Evolutionary conservation across 2,888 invertebrate species (phyloP).

Genomic region (Caenorhabditis sulstoni): DNA sequence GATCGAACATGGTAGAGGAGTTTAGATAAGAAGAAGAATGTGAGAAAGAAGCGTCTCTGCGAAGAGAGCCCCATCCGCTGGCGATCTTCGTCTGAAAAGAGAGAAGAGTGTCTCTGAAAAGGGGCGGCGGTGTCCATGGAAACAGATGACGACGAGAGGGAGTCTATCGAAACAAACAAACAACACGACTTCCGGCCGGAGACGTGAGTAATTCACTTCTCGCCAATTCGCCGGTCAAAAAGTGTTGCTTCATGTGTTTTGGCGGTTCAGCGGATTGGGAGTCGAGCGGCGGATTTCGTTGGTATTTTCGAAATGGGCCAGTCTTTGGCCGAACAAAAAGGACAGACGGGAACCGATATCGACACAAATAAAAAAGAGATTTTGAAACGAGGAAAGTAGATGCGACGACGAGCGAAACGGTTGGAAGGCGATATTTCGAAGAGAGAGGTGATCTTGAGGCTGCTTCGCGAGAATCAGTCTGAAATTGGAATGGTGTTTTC

Average conservation of each 20-base stretch:
- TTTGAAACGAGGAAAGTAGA: background rate
- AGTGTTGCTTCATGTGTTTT: constrained; percentile 24
- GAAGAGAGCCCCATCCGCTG: constrained; percentile 15
- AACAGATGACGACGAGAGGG: constrained; percentile 1
- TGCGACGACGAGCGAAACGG: too few species aligned
- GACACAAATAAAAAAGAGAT: constrained; percentile 6
- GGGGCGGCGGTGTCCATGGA: constrained; percentile 23
- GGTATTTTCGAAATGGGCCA: constrained; percentile 28
- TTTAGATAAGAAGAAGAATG: background rate
- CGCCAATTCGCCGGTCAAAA: constrained; percentile 31
- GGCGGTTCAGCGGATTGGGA: constrained; percentile 14
- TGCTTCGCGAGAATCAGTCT: background rate
- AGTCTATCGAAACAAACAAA: background rate
- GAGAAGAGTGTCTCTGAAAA: constrained; percentile 21
- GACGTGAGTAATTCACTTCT: constrained; percentile 4
- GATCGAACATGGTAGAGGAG: background rate
- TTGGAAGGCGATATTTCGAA: background rate
- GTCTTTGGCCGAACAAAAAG: constrained; percentile 39
- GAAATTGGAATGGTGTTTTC: too few species aligned
- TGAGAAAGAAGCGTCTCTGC: constrained; percentile 5
- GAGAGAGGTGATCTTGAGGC: background rate
- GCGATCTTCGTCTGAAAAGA: constrained; percentile 4
- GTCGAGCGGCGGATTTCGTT: constrained; percentile 36
- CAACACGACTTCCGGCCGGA: background rate
- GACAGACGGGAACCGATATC: background rate